Conservation (phyloP, 1,140 invertebrate species). For the Lasaia peninsularis region DNA sequence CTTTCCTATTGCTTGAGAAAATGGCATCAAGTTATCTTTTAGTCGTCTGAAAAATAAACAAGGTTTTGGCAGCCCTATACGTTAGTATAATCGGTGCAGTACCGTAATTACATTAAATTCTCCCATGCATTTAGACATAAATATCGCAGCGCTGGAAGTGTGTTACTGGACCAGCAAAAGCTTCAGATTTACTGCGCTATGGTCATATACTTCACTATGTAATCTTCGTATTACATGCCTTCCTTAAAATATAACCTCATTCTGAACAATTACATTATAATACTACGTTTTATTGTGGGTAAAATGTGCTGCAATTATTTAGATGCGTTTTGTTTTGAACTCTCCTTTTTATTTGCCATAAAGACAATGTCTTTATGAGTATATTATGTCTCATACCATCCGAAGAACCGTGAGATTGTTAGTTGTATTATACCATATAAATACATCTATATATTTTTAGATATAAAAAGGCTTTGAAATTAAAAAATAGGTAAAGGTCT, state of each 20-base stretch:
- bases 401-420: no score
- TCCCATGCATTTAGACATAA: constrained; percentile 12
- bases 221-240: background rate
- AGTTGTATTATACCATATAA: no score
- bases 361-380: no score
- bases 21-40: no score
- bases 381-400: no score
- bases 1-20: no score
- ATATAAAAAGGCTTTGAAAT: no score
- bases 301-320: background rate
- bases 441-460: no score
- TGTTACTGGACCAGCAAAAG: constrained; percentile 6
- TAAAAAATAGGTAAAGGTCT: no score
- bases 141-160: background rate
- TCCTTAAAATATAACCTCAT: background rate
- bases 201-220: constrained; percentile 3
- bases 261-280: background rate
- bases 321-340: no score
- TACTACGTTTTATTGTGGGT: background rate
- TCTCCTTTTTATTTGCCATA: no score
- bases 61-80: background rate
- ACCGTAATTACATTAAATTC: constrained; percentile 10
- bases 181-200: background rate
- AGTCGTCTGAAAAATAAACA: background rate
- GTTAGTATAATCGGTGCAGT: background rate